Evolutionary conservation across 2,797 vertebrate genomes (phyloP), one percentile per base, ranked within the genome.

Genomic region (Enteromius radiatus): DNA sequence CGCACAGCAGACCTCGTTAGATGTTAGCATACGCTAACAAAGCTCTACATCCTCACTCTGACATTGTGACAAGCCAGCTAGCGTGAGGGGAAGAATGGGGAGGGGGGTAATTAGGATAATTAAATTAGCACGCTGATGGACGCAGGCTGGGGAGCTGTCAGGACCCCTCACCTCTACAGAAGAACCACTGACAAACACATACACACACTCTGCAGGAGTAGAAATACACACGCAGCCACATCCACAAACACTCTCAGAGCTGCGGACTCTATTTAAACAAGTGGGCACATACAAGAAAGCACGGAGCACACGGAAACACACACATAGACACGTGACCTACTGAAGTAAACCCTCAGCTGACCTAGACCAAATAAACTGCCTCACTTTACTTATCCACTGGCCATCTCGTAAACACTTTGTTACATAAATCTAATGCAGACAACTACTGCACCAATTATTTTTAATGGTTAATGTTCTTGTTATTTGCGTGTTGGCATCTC

Each of bases 51-150:
- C 89, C 89, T 87, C 84, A 86, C 89, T 85, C 87, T 91, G 90
- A 94, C 89, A 89, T 70, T 61, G 54, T 61, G 70, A 78, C 79
- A 31, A 78, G 79, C 63, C 64, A 23, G 59, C 63, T 33, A 17
- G 76, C 17, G 33, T 26, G 74, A 41, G 54, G 63, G 19, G 67
- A 65, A 38, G 36, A 47, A 71, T 67, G 78, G 36, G 61, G 43
- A 49, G 49, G 77, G 85, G 79, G 84, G 89, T 92, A 94, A 94
- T 94, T 94, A 94, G 90, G 92, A 92, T 95, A 95, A 95, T 94
- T 95, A 93, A 94, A 95, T 93, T 93, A 94, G 91, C 41, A 80
- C 61, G 56, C 91, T 93, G 93, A 94, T 94, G 93, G 93, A 94
- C 90, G 89, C 93, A 90, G 93, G 90, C 91, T 89, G 78, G 86